Conservation (phyloP, 2,797 vertebrate species). For the Orientallactaga sibirica region DNA sequence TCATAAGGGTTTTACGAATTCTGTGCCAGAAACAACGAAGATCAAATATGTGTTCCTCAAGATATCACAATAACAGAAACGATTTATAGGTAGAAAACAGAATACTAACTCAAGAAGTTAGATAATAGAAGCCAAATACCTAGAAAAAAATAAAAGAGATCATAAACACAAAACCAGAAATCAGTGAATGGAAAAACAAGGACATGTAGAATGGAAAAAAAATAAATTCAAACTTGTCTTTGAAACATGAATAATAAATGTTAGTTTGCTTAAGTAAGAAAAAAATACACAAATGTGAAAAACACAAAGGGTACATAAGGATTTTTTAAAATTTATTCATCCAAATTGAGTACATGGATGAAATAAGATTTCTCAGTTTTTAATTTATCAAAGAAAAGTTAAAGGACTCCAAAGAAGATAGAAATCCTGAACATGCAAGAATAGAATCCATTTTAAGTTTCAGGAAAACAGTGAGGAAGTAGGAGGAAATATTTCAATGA, state of each 20-base stretch:
- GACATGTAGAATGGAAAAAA: background rate
- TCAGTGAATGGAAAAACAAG: background rate
- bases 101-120: background rate
- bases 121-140: background rate
- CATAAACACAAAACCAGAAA: background rate
- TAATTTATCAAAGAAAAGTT: background rate
- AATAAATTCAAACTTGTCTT: background rate
- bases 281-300: slow-evolving; percentile 5
- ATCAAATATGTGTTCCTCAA: too few relatives aligned
- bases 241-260: slow-evolving; percentile 28
- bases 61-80: background rate
- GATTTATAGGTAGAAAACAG: background rate
- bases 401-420: background rate
- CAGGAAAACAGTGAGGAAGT: background rate
- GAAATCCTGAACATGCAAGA: background rate
- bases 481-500: background rate
- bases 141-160: slow-evolving; percentile 4
- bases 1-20: background rate
- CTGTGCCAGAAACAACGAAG: background rate
- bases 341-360: background rate
- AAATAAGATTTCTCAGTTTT: background rate
- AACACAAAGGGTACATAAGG: background rate
- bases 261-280: background rate
- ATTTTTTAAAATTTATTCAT: background rate
- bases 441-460: background rate